Conservation (phyloP, 1,140 invertebrate genomes). For the Lordiphosa mommai region DNA sequence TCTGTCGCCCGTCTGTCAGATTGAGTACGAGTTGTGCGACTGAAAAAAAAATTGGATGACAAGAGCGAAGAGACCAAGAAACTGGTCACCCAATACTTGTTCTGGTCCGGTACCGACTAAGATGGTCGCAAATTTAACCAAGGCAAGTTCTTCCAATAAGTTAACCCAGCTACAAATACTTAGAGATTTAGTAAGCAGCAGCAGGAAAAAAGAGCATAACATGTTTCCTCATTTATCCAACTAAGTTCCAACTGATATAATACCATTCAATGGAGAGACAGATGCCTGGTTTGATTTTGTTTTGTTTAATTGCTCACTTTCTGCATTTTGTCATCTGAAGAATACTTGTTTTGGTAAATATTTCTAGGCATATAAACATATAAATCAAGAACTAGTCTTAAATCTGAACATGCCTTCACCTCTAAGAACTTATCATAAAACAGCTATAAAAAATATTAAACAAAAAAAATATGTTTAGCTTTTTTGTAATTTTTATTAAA, state of each 20-base stretch:
- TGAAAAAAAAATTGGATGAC: slow-evolving; percentile 98
- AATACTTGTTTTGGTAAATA: slow-evolving; percentile 46
- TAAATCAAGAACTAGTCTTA: slow-evolving; percentile 32
- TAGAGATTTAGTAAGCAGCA: slow-evolving; percentile 51
- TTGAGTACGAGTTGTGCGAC: slow-evolving; percentile 97
- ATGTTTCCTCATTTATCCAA: slow-evolving; percentile 28
- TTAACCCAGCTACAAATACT: slow-evolving; percentile 12
- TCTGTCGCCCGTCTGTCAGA: slow-evolving; percentile 94
- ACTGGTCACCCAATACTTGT: slow-evolving; percentile 94
- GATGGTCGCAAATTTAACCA: slow-evolving; percentile 96
- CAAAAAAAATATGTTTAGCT: no score
- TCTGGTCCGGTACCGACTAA: slow-evolving; percentile 94
- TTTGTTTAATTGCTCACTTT: slow-evolving; percentile 30
- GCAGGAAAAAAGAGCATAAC: slow-evolving; percentile 9
- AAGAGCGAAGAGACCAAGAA: slow-evolving; percentile 91
- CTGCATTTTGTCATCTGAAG: slow-evolving; percentile 40
- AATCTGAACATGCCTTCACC: no score
- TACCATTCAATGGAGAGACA: slow-evolving; percentile 38
- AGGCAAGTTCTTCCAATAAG: slow-evolving; percentile 99
- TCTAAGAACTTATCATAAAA: no score
- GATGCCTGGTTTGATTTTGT: slow-evolving; percentile 23
- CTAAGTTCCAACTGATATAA: slow-evolving; percentile 61
- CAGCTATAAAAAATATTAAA: no score
- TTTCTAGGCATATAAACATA: slow-evolving; percentile 14
- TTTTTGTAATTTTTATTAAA: no score